These are phyloP conservation scores for Uropsilus gracilis DNA, from an alignment of 2,113 vertebrate genomes.

Conservation along the genomic window DNA sequence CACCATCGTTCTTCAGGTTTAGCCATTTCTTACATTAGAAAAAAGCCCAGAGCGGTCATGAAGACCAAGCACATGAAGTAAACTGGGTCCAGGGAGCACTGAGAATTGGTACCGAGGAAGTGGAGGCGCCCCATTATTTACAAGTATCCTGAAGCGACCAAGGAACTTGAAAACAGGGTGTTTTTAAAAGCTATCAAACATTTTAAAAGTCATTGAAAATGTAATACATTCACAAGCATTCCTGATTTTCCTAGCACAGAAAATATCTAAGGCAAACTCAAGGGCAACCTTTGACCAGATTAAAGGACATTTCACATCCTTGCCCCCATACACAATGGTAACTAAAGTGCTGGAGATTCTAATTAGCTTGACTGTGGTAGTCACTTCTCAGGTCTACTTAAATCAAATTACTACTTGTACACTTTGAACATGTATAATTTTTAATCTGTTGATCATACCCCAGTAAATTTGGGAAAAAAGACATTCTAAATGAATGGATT, in stretches of 20 bases:
- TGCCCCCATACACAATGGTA: not conserved
- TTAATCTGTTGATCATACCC: not conserved
- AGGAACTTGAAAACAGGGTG: not conserved
- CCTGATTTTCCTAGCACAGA: not conserved
- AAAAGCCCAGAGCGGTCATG: not conserved
- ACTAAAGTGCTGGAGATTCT: not conserved
- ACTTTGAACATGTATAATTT: not conserved
- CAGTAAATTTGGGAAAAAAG: not conserved
- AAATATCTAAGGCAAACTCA: not conserved
- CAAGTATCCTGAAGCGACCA: not conserved
- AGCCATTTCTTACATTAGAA: not conserved
- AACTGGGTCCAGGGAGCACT: rapidly evolving
- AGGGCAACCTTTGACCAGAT: not conserved
- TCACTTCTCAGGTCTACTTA: not conserved
- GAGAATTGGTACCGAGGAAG: not conserved
- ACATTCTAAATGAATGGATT: not conserved
- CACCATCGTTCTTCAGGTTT: not conserved
- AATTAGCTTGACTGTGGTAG: not conserved
- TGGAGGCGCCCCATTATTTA: not conserved
- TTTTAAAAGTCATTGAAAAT: not conserved
- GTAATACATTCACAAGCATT: conserved; percentile 14
- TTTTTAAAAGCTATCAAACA: not conserved
- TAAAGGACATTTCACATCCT: not conserved
- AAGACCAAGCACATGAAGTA: not conserved
- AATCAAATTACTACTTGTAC: not conserved